A percentile compares a stretch with the other conserved stretches of the same genome.
Conservation (phyloP, 2,888 invertebrate genomes). For the Leptinotarsa haldemani region DNA sequence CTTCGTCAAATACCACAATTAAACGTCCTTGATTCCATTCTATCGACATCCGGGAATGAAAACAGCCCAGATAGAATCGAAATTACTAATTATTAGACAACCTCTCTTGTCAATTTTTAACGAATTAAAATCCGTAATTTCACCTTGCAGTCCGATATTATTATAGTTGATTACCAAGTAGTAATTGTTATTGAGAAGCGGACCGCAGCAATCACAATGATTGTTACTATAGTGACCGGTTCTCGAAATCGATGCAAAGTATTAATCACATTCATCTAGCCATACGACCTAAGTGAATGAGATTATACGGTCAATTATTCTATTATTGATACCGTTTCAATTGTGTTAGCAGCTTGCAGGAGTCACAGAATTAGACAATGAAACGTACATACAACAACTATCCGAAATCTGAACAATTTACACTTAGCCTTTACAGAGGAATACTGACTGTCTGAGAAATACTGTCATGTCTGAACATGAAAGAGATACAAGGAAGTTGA, state of each 20-base stretch:
- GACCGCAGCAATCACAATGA: constrained; percentile 19
- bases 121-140: constrained; percentile 34
- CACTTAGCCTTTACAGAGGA: too few species aligned
- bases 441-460: too few species aligned
- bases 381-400: too few species aligned
- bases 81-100: constrained; percentile 26
- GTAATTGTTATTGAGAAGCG: constrained; percentile 18
- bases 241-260: constrained; percentile 8
- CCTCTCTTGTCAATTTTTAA: constrained; percentile 28
- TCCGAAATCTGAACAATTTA: too few species aligned
- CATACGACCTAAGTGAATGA: constrained; percentile 19
- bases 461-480: too few species aligned
- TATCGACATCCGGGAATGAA: constrained; percentile 17
- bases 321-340: constrained; percentile 4
- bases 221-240: constrained; percentile 19
- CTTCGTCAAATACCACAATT: background rate
- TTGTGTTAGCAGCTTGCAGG: background rate
- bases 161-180: constrained; percentile 15
- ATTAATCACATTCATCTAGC: constrained; percentile 20
- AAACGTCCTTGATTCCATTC: constrained; percentile 21
- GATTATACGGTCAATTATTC: constrained; percentile 19
- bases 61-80: constrained; percentile 20
- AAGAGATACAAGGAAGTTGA: too few species aligned
- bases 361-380: too few species aligned
- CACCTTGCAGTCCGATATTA: constrained; percentile 17